Base-by-base conservation (phyloP, 92 coral and sea anemone genomes). In the Plumapathes pennacea region DNA sequence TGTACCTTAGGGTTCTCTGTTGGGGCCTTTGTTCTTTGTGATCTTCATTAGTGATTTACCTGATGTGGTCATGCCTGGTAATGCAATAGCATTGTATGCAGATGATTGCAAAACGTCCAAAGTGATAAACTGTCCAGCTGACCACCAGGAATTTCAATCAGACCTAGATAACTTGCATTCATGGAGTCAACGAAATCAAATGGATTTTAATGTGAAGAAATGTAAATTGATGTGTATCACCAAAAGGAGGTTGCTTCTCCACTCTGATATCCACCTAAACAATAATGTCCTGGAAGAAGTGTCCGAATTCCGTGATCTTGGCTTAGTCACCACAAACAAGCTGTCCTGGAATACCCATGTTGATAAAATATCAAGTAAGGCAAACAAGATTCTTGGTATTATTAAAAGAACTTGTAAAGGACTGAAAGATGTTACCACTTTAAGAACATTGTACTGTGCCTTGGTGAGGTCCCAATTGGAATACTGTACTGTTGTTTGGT, bases 331-430 rank as follows among this genome's bases (percentile, higher is more conserved):
- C 32, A 25, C 31, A 27, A 42, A 17, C 24, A 39, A 50, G 39
- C 57, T 65, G 46, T 65, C 73, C 5, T 65, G 73, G 73, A 65
- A 65, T 18, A 50, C 73, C 26, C 62, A 40, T 43, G 38, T 65
- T 32, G 73, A 65, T 33, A 36, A 32, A 40, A 50, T 26, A 18
- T 36, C 62, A 29, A 44, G 40, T 41, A 65, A 65, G 52, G 68
- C 56, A 31, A 61, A 45, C 54, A 61, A 36, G 18, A 32, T 65
- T 27, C 69, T 62, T 62, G 38, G 69, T 33, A 36, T 62, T 33
- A 46, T 46, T 25, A 62, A 62, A 29, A 62, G 69, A 44, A 62
- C 29, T 42, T 46, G 44, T 30, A 62, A 31, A 47, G 71, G 40
- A 24, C 37, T 49, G 28, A 64, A 41, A 20, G 71, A 64, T 48